Evolutionary conservation across 2,888 invertebrate species (phyloP).

Genomic region (Frankliniella fusca): DNA sequence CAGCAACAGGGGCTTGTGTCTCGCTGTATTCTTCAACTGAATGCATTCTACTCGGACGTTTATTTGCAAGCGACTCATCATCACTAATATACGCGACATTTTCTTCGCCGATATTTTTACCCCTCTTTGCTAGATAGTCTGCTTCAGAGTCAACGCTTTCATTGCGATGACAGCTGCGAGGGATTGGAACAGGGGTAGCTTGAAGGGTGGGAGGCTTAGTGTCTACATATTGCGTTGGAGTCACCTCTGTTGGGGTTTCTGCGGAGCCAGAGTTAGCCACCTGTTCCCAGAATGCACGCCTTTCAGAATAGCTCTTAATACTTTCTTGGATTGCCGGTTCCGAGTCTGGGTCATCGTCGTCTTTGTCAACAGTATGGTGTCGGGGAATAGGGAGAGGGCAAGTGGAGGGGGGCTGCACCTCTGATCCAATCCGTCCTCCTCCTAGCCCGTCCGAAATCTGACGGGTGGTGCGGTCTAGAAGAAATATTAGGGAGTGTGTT

Average conservation of each 20-base stretch:
- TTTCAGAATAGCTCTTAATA: neutral
- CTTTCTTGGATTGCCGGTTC: slow-evolving; percentile 3
- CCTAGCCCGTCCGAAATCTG: slow-evolving; percentile 15
- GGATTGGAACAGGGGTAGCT: neutral
- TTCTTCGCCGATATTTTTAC: slow-evolving; percentile 45
- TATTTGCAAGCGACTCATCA: slow-evolving; percentile 33
- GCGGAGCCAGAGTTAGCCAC: neutral
- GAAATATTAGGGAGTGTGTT: slow-evolving; percentile 25
- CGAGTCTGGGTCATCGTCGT: neutral
- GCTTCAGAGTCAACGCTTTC: slow-evolving; percentile 41
- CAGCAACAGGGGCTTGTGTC: slow-evolving; percentile 30
- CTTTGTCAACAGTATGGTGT: neutral
- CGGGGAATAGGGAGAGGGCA: neutral
- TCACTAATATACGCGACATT: slow-evolving; percentile 47
- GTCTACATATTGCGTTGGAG: too few species aligned
- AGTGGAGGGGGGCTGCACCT: neutral
- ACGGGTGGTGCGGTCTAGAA: slow-evolving; percentile 12
- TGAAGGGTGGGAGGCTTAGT: too few species aligned
- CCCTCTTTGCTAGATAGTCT: slow-evolving; percentile 41
- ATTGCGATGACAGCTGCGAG: neutral
- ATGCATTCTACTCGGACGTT: neutral
- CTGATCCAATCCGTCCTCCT: neutral
- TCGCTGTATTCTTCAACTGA: slow-evolving; percentile 28
- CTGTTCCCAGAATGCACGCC: neutral
- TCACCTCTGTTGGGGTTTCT: neutral